Percentiles rank a stretch among this genome's conserved stretches.
Evolutionary conservation across 2,888 invertebrate species (phyloP).

Genomic region (Rutpela maculata): DNA sequence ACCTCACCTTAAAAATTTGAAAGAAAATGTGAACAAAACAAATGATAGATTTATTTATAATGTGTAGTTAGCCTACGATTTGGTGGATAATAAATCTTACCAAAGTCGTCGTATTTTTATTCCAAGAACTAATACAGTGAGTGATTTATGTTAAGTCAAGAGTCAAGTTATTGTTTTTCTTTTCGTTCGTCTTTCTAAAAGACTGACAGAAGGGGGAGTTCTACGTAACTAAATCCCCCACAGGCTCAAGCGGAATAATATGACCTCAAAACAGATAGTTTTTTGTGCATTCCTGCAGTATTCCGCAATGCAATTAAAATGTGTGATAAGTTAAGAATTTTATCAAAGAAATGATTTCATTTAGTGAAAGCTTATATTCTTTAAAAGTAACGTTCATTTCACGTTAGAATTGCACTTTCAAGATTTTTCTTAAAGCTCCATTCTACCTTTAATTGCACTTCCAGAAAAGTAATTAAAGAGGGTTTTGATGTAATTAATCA

Average conservation of each 20-base stretch:
- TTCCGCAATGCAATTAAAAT: neutral
- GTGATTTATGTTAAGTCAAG: neutral
- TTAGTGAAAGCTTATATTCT: neutral
- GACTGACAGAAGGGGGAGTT: neutral
- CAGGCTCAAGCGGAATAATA: neutral
- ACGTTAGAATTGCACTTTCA: neutral
- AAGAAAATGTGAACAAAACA: neutral
- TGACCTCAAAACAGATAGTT: neutral
- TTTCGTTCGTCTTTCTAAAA: neutral
- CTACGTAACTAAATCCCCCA: neutral
- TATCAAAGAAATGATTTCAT: neutral
- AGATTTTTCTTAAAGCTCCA: neutral
- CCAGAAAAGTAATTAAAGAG: neutral
- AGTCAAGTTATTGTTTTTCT: neutral
- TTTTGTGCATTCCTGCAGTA: neutral
- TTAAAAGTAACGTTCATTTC: neutral
- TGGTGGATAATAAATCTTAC: neutral
- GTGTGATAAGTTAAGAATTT: neutral
- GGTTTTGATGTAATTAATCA: neutral
- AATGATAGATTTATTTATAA: neutral
- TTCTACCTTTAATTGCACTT: neutral
- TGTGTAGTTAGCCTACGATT: neutral
- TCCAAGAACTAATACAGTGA: neutral
- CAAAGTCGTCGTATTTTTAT: neutral
- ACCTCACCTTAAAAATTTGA: neutral